Evolutionary conservation across 2,888 invertebrate genomes (phyloP).

Genomic region (Pycnomerus fuliginosus): DNA sequence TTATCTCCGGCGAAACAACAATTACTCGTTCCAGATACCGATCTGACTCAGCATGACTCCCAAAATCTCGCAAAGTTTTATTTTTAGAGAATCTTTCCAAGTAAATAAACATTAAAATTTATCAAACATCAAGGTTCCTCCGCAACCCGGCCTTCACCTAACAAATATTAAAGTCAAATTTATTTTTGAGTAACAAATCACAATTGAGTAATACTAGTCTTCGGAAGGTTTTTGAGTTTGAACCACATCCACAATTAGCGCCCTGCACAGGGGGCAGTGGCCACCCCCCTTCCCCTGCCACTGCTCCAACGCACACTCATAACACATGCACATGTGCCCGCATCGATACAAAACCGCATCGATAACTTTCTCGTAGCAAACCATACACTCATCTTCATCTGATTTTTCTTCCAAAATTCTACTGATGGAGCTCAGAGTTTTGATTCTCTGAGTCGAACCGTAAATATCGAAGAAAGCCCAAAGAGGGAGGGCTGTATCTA

Average conservation of each 20-base stretch:
- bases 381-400: conserved; percentile 79
- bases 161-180: neutral
- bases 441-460: conserved; percentile 87
- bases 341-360: conserved; percentile 95
- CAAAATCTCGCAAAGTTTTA: neutral
- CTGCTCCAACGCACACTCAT: conserved; percentile 88
- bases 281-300: conserved; percentile 88
- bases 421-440: conserved; percentile 61
- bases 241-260: conserved; percentile 91
- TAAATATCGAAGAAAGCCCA: conserved; percentile 98
- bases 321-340: conserved; percentile 99
- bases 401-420: conserved; percentile 47
- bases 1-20: too few species aligned
- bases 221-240: conserved; percentile 91
- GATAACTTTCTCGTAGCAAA: conserved; percentile 91
- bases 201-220: conserved; percentile 27
- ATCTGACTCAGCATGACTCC: too few species aligned
- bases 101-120: too few species aligned
- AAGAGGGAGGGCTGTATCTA: conserved; percentile 86
- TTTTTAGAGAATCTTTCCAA: too few species aligned
- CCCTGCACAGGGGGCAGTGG: conserved; percentile 92
- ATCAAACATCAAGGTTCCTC: too few species aligned
- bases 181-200: neutral
- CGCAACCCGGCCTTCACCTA: neutral
- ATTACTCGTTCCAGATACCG: too few species aligned